A percentile compares a stretch with the other conserved stretches of the same genome.
Evolutionary conservation across 2,797 vertebrate genomes (phyloP).

Genomic region (Cryptoblepharus egeriae): DNA sequence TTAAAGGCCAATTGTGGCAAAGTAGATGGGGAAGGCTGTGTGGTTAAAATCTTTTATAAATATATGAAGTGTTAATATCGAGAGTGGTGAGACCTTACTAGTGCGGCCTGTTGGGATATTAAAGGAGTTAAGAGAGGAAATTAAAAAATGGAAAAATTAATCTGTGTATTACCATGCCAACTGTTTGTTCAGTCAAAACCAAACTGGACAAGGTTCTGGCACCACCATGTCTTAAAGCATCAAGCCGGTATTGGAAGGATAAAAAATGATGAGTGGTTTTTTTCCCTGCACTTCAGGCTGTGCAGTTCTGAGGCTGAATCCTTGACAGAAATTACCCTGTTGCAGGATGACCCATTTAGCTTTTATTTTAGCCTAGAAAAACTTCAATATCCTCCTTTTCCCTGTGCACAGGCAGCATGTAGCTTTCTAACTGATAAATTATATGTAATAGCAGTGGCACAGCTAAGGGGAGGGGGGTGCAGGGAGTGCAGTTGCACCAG

Average conservation of each 20-base stretch:
- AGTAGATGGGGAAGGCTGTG: background rate
- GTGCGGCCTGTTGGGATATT: slow-evolving; percentile 36
- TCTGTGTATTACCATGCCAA: slow-evolving; percentile 22
- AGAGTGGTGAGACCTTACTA: slow-evolving; percentile 18
- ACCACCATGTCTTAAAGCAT: slow-evolving; percentile 20
- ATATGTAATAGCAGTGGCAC: too few species aligned
- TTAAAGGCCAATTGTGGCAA: slow-evolving; percentile 9
- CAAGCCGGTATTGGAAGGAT: background rate
- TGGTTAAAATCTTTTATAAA: slow-evolving; percentile 30
- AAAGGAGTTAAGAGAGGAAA: slow-evolving; percentile 54
- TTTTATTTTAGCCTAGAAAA: too few species aligned
- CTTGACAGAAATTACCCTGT: background rate
- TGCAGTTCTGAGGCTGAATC: background rate
- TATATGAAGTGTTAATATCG: slow-evolving; percentile 36
- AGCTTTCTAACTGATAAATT: too few species aligned
- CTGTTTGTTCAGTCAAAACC: slow-evolving; percentile 34
- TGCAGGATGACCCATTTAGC: too few species aligned
- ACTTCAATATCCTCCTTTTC: too few species aligned
- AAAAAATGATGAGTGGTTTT: background rate
- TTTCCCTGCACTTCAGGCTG: background rate
- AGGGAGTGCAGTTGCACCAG: too few species aligned
- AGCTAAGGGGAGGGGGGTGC: too few species aligned
- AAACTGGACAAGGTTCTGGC: slow-evolving; percentile 31
- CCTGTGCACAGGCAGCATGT: too few species aligned
- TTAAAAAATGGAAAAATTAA: slow-evolving; percentile 55